Evolutionary conservation across 1,140 invertebrate genomes (phyloP), one percentile per base, ranked within the genome.

Genomic region (Polypedilum vanderplanki): DNA sequence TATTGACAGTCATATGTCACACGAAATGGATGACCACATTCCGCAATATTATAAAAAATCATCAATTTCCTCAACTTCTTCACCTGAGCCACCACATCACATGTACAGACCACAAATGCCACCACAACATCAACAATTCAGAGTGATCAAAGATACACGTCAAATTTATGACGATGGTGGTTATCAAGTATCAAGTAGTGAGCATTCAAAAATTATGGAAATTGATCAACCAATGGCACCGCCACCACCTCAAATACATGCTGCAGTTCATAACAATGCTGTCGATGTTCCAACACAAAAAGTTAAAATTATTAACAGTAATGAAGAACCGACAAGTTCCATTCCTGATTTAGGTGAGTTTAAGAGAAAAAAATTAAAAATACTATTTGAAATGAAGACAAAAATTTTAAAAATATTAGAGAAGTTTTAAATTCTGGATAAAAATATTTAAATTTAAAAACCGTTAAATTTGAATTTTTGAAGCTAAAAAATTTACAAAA

Each of bases 341-440:
- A 92, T 93, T 82, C 91, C 91, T 74, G 91, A 93, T 87, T 85
- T 93, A 85, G 91, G 91, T 92, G 80, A 90, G 90, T 85, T 5
- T 10, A n/a, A n/a, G n/a, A n/a, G n/a, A n/a, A n/a, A n/a, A n/a
- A n/a, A n/a, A 3, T 33, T 33, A 33, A 33, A 5, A 3, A 3
- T 33, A 3, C 5, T 33, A 33, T 33, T 33, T 33, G 24, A 33
- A 33, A 33, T 33, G 24, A 5, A 33, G 24, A 33, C 5, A 57
- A 57, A 57, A 57, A 9, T n/a, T n/a, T n/a, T n/a, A n/a, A n/a
- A n/a, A n/a, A n/a, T n/a, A n/a, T n/a, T n/a, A n/a, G n/a, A n/a
- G n/a, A n/a, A n/a, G n/a, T n/a, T n/a, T n/a, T n/a, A n/a, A n/a
- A n/a, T n/a, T n/a, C n/a, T n/a, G n/a, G n/a, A n/a, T n/a, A n/a